These are phyloP conservation scores for Mythimna ferrago DNA, from an alignment of 2,888 invertebrate species.

Conservation along the genomic window DNA sequence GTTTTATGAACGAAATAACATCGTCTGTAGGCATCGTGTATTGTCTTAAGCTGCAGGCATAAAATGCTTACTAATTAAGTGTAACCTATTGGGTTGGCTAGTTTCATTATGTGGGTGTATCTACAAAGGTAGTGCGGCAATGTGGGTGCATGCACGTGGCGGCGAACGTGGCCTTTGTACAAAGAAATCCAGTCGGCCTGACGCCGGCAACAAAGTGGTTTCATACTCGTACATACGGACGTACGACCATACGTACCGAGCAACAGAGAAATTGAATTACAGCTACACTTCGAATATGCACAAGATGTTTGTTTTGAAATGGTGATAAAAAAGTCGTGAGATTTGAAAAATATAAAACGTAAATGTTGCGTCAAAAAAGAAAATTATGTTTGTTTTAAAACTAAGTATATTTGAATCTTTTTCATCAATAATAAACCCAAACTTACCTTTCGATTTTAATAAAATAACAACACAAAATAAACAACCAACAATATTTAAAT, in stretches of 20 bases:
- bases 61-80: slow-evolving; percentile 65
- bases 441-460: no score
- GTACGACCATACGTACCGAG: slow-evolving; percentile 40
- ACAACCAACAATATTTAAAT: slow-evolving; percentile 6
- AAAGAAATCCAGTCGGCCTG: slow-evolving; percentile 80
- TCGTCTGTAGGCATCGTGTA: slow-evolving; percentile 73
- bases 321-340: slow-evolving; percentile 5
- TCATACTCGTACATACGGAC: slow-evolving; percentile 63
- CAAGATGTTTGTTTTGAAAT: slow-evolving; percentile 38
- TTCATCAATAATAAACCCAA: no score
- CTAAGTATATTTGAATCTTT: no score
- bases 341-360: neutral
- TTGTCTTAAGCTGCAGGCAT: slow-evolving; percentile 61
- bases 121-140: slow-evolving; percentile 73
- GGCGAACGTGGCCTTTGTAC: slow-evolving; percentile 78
- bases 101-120: slow-evolving; percentile 63
- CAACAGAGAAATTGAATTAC: slow-evolving; percentile 61
- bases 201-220: slow-evolving; percentile 80
- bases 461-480: no score
- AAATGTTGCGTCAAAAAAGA: neutral
- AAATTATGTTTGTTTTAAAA: no score
- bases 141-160: slow-evolving; percentile 70
- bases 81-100: slow-evolving; percentile 59
- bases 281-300: slow-evolving; percentile 34
- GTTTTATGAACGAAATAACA: slow-evolving; percentile 81